phyloP scores from a whole-genome alignment of 2,113 vertebrate genomes.

The Sinocyclocheilus grahami region DNA sequence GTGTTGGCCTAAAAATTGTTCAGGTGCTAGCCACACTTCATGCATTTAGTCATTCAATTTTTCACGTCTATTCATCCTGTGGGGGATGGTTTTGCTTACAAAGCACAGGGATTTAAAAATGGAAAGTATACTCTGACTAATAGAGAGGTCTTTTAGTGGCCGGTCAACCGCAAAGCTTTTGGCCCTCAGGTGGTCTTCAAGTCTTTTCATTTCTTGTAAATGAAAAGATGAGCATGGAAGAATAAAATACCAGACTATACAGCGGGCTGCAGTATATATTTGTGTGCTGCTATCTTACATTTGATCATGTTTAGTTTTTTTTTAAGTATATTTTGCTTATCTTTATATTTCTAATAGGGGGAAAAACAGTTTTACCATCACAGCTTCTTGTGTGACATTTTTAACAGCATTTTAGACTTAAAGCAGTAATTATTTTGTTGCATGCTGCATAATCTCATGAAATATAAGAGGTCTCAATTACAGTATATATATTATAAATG shows the following conservation, averaged over 20 bases:
- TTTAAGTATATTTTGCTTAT: not conserved
- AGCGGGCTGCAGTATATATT: not conserved
- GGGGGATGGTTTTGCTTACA: conserved; percentile 60
- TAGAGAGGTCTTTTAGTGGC: conserved; percentile 65
- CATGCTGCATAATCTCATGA: not conserved
- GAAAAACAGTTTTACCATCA: not conserved
- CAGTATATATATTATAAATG: not conserved
- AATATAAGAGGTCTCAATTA: not conserved
- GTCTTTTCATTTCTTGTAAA: conserved; percentile 70
- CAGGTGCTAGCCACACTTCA: conserved; percentile 38
- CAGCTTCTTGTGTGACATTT: not conserved
- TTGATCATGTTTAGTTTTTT: not conserved
- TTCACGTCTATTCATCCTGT: conserved; percentile 54
- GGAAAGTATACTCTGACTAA: conserved; percentile 62
- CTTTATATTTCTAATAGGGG: not conserved
- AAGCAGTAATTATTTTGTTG: not conserved
- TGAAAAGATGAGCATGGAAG: conserved; percentile 64
- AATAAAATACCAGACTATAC: conserved; percentile 19
- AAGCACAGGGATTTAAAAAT: conserved; percentile 61
- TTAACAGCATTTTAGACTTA: not conserved
- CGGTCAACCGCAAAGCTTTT: conserved; percentile 68
- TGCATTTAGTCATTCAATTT: conserved; percentile 57
- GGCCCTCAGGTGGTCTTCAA: conserved; percentile 70
- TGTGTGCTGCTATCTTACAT: not conserved
- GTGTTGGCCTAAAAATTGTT: not conserved